These are phyloP conservation scores for Ectropis grisescens DNA, from an alignment of 1,140 invertebrate species.

Conservation along the genomic window DNA sequence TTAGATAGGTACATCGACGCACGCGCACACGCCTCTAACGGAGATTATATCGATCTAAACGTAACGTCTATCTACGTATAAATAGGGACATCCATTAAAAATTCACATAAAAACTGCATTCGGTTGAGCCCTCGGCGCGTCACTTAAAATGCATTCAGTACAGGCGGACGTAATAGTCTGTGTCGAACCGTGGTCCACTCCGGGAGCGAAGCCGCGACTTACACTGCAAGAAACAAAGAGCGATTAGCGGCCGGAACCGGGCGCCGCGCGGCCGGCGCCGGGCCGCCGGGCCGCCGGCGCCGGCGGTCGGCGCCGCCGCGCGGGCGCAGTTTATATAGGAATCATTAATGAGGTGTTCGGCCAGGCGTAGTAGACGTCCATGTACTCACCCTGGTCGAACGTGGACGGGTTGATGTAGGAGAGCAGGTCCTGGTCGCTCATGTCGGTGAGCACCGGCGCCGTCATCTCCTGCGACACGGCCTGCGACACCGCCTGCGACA, in stretches of 20 bases:
- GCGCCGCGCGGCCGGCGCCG: no score
- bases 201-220: conserved; percentile 16
- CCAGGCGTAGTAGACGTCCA: conserved; percentile 31
- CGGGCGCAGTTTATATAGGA: conserved; percentile 39
- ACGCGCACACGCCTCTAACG: conserved; percentile 16
- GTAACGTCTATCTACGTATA: conserved; percentile 19
- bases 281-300: no score
- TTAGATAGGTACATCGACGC: conserved; percentile 12
- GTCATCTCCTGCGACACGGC: conserved; percentile 74
- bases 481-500: conserved; percentile 72
- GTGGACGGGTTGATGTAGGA: conserved; percentile 89
- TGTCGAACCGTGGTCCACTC: not conserved
- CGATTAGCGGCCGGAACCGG: not conserved
- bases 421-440: conserved; percentile 87
- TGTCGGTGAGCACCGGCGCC: conserved; percentile 76
- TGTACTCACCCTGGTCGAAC: conserved; percentile 81
- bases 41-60: conserved; percentile 48
- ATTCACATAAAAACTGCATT: conserved; percentile 62
- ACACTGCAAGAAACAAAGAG: conserved; percentile 47
- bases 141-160: conserved; percentile 42
- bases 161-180: not conserved
- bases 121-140: conserved; percentile 53
- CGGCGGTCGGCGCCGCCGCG: no score
- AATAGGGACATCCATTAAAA: conserved; percentile 49
- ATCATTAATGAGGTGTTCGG: conserved; percentile 27